Evolutionary conservation across 2,113 vertebrate species (phyloP).

Genomic region (Arizona elegans): DNA sequence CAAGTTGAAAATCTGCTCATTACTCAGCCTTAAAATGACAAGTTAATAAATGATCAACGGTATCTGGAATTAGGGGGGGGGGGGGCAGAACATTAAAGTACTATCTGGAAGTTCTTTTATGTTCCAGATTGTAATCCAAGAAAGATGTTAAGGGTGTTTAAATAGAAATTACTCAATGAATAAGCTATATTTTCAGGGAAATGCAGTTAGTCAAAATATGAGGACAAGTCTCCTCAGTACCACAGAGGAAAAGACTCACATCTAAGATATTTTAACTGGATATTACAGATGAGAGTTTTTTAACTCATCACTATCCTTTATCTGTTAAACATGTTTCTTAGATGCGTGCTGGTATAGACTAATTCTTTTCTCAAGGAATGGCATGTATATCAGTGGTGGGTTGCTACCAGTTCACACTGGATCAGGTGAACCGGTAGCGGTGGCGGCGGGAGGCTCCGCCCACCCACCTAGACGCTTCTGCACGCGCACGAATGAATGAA

Average conservation of each 20-base stretch:
- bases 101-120: not conserved
- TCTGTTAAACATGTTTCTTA: not conserved
- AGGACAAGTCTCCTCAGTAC: not conserved
- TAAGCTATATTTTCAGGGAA: constrained; percentile 31
- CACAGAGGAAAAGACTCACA: not conserved
- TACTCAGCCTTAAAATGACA: not conserved
- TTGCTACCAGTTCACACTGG: too few relatives aligned
- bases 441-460: too few relatives aligned
- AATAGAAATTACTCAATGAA: not conserved
- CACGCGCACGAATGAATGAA: too few relatives aligned
- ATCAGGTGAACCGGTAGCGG: too few relatives aligned
- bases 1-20: not conserved
- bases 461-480: too few relatives aligned
- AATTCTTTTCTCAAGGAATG: not conserved
- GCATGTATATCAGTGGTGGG: too few relatives aligned
- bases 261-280: not conserved
- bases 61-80: not conserved
- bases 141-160: not conserved
- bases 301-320: not conserved
- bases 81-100: not conserved
- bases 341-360: not conserved
- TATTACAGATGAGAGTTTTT: not conserved
- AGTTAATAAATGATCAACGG: not conserved
- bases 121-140: not conserved
- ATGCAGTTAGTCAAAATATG: constrained; percentile 30